Conservation (phyloP, 2,888 invertebrate species). For the Hyles lineata region DNA sequence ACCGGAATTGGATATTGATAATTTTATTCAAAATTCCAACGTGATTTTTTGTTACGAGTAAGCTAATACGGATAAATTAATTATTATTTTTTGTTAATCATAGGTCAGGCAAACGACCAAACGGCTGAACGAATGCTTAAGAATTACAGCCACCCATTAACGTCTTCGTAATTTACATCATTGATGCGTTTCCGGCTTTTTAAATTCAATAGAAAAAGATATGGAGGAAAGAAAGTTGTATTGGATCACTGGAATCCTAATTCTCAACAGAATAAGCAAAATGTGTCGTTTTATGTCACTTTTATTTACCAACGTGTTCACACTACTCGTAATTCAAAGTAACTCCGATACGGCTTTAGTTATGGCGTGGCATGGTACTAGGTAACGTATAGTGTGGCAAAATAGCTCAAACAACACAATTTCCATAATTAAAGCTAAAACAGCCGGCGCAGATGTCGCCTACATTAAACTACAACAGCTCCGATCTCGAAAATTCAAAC, state of each 20-base stretch:
- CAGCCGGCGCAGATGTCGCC: constrained; percentile 26
- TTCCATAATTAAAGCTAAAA: background rate
- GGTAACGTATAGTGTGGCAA: background rate
- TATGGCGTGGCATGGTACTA: too few species aligned
- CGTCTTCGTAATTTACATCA: too few species aligned
- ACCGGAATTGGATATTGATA: constrained; percentile 48
- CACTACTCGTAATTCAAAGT: too few species aligned
- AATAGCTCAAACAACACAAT: background rate
- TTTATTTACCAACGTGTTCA: too few species aligned
- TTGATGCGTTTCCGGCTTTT: too few species aligned
- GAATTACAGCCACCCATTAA: background rate
- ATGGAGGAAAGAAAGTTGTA: too few species aligned
- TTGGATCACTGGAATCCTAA: too few species aligned
- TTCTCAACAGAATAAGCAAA: too few species aligned
- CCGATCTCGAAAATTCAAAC: constrained; percentile 1
- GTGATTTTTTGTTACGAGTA: background rate
- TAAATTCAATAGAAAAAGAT: too few species aligned
- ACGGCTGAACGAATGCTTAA: background rate
- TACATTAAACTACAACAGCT: background rate
- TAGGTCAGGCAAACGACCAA: too few species aligned
- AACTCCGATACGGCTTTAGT: too few species aligned
- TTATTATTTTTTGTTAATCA: background rate
- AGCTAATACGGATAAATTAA: background rate
- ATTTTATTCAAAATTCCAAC: constrained; percentile 14
- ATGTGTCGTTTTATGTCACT: too few species aligned